A percentile compares a stretch with the other conserved stretches of the same genome.
Conservation (phyloP, 1,140 invertebrate species). For the Gonatopus flavifemur region DNA sequence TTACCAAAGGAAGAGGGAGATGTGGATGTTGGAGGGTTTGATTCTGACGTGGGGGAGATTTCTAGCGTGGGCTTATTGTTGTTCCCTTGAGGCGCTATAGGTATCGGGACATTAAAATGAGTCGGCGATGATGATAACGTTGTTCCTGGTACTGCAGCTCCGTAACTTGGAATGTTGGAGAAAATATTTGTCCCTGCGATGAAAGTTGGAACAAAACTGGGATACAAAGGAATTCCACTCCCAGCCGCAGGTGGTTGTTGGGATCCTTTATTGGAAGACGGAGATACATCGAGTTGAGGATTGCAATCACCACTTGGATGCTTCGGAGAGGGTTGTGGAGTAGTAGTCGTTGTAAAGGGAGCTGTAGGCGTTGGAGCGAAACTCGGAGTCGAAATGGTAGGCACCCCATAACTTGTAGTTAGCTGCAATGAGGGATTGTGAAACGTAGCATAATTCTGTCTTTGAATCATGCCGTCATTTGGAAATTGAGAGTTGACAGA, state of each 20-base stretch:
- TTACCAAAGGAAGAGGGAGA: neutral
- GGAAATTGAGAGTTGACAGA: no score
- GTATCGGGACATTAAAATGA: conserved; percentile 47
- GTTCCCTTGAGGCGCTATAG: conserved; percentile 17
- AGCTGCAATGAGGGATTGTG: no score
- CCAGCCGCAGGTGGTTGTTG: neutral
- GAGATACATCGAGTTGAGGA: conserved; percentile 8
- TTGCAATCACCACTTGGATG: conserved; percentile 14
- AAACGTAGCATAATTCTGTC: no score
- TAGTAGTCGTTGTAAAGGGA: conserved; percentile 9
- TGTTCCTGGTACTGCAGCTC: conserved; percentile 13
- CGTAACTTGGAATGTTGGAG: conserved; percentile 31
- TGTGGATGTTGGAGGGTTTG: neutral
- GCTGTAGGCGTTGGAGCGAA: conserved; percentile 14
- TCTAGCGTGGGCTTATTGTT: conserved; percentile 15
- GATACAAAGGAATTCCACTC: conserved; percentile 29
- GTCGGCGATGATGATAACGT: conserved; percentile 32
- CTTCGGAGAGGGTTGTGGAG: conserved; percentile 11
- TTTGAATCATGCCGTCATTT: no score
- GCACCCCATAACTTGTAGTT: no score
- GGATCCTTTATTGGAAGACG: conserved; percentile 19
- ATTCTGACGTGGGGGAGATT: no score
- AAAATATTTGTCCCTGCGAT: conserved; percentile 26
- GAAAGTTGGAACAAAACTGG: conserved; percentile 35
- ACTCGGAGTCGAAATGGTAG: neutral